Evolutionary conservation across 2,113 vertebrate species (phyloP).

Genomic region (Bos taurus): ARS-UCD2.0 NC_037329.1:22642001-22642500

Average conservation of each 20-base stretch:
- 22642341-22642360: neutral
- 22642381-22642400: neutral
- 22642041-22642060: neutral
- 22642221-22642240: neutral
- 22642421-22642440: neutral
- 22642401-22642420: constrained; percentile 2
- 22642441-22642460: neutral
- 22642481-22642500: neutral
- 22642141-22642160: neutral
- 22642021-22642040: neutral
- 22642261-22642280: neutral
- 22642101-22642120: neutral
- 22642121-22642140: neutral
- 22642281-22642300: constrained; percentile 13
- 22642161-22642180: neutral
- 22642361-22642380: neutral
- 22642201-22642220: neutral
- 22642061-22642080: neutral
- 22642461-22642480: neutral
- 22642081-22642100: neutral
- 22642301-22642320: neutral
- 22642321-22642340: constrained; percentile 6
- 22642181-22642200: constrained; percentile 27
- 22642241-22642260: neutral
- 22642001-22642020: neutral